Evolutionary conservation across 2,797 vertebrate genomes (phyloP), one percentile per base, ranked within the genome.

Genomic region (Ctenosaura bakeri): DNA sequence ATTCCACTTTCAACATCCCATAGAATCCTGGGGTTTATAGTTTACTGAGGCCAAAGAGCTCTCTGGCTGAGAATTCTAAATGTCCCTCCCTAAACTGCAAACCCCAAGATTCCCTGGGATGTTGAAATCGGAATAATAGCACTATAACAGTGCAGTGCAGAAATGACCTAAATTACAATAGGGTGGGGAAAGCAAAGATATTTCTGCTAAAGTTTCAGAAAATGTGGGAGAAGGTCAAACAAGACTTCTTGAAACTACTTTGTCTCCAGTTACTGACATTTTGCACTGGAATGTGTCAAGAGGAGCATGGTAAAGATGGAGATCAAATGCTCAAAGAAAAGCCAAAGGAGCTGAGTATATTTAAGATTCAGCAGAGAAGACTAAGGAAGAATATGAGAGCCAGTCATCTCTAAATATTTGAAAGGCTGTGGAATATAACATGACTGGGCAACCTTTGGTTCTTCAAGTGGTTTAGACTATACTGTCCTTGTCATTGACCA

Each of bases 191-290:
- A 71, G 6, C n/a, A 16, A 38, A 38, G 35, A 18, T 18, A 13
- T 82, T 59, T 54, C 64, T 85, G 46, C 32, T 73, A 85, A 85
- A n/a, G 83, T 29, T 64, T n/a, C 29, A 85, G 35, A 66, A 52
- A 54, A 54, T 8, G 6, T 52, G 12, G 5, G 13, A 18, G 35
- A 83, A 24, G 22, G 66, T 66, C 6, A 32, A 69, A 32, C 20
- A 5, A 83, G 38, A 35, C 10, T 29, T 83, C 26, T 6, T 4
- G 14, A 18, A 20, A 32, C 6, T 46, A 66, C 14, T 13, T 5
- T 14, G 16, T 18, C 14, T 6, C 4, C 42, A 13, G 6, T 32
- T 69, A 4, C 24, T 50, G 64, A 3, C 18, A 2, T 64, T 32
- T 69, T 20, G 26, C 6, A 69, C 29, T 76, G 35, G n/a, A 76